phyloP scores from a whole-genome alignment of 1,140 invertebrate genomes.

The Steinernema feltiae region DNA sequence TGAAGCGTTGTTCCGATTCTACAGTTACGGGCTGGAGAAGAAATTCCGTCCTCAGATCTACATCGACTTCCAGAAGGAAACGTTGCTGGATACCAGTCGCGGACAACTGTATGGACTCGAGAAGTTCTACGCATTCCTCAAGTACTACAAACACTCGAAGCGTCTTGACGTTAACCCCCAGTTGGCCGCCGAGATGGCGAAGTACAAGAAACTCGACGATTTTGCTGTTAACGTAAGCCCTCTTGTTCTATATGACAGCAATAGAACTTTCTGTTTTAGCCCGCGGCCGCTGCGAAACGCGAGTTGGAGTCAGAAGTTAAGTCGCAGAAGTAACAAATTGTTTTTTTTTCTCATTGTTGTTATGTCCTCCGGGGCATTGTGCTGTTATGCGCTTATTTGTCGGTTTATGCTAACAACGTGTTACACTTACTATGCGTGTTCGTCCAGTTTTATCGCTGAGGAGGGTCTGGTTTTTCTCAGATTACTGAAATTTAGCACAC shows the following conservation, averaged over 20 bases:
- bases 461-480: too few relatives aligned
- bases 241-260: not conserved
- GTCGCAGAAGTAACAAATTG: not conserved
- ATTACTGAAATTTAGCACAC: too few relatives aligned
- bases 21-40: constrained; percentile 90
- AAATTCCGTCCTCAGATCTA: constrained; percentile 87
- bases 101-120: constrained; percentile 94
- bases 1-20: constrained; percentile 97
- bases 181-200: constrained; percentile 73
- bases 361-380: not conserved
- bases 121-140: constrained; percentile 97
- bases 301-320: not conserved
- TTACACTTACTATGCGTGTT: too few relatives aligned
- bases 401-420: too few relatives aligned
- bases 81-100: constrained; percentile 79
- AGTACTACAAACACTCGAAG: constrained; percentile 68
- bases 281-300: not conserved
- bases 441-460: too few relatives aligned
- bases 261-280: not conserved
- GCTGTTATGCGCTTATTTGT: not conserved
- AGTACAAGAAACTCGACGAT: constrained; percentile 89
- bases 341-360: not conserved
- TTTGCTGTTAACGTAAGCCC: constrained; percentile 62
- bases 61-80: constrained; percentile 89
- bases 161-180: constrained; percentile 74